A percentile compares a stretch with the other conserved stretches of the same genome.
Conservation (phyloP, 2,888 invertebrate genomes). For the Carterocephalus palaemon region DNA sequence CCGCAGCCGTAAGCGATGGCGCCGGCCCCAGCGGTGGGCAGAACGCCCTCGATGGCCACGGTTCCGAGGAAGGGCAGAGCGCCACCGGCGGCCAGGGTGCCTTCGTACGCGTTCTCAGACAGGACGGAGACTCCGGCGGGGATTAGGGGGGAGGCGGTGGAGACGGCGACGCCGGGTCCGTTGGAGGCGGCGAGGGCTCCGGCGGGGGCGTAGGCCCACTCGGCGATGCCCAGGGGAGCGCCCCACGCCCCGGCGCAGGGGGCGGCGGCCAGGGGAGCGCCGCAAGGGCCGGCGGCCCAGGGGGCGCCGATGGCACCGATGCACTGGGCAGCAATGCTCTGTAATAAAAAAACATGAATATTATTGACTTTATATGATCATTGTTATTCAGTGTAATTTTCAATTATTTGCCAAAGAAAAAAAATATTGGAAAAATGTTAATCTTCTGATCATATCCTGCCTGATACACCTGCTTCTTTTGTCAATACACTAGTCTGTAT, state of each 20-base stretch:
- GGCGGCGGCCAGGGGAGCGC: slow-evolving; percentile 24
- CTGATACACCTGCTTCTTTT: too few relatives aligned
- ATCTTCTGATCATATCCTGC: too few relatives aligned
- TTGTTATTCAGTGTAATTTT: too few relatives aligned
- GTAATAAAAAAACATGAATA: too few relatives aligned
- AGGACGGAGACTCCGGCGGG: slow-evolving; percentile 39
- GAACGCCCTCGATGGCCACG: slow-evolving; percentile 36
- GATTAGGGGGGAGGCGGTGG: slow-evolving; percentile 40
- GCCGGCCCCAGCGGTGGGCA: slow-evolving; percentile 37
- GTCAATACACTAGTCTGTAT: too few relatives aligned
- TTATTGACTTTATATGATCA: too few relatives aligned
- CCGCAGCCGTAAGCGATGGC: slow-evolving; percentile 38
- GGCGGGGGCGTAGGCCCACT: not conserved
- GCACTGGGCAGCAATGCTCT: too few relatives aligned
- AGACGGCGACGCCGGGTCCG: slow-evolving; percentile 31
- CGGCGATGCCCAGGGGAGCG: too few relatives aligned
- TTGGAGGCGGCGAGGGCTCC: slow-evolving; percentile 7
- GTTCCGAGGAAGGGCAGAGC: slow-evolving; percentile 40
- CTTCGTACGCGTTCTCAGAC: slow-evolving; percentile 42
- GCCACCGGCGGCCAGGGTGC: slow-evolving; percentile 35
- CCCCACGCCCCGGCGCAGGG: too few relatives aligned
- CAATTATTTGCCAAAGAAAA: too few relatives aligned
- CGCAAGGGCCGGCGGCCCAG: not conserved
- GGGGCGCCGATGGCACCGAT: too few relatives aligned
- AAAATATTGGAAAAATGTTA: too few relatives aligned